phyloP scores from a whole-genome alignment of 1,140 invertebrate species.

The Palaemon carinicauda region DNA sequence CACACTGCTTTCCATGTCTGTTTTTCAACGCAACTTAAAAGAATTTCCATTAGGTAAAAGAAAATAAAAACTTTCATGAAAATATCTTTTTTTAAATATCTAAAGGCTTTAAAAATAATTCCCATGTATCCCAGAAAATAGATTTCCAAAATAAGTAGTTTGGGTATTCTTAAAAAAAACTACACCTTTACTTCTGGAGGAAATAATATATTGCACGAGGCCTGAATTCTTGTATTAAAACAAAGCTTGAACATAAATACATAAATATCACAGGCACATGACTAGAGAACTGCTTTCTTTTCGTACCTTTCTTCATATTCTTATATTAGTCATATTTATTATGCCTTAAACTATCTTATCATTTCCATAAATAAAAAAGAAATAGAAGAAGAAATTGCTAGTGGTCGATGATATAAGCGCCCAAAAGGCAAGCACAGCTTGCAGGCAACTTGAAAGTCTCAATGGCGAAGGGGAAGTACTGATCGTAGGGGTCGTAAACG shows the following conservation, averaged over 20 bases:
- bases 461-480: slow-evolving; percentile 59
- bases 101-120: too few relatives aligned
- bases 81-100: too few relatives aligned
- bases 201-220: background rate
- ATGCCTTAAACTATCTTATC: too few relatives aligned
- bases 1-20: too few relatives aligned
- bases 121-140: too few relatives aligned
- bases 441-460: slow-evolving; percentile 59
- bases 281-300: slow-evolving; percentile 46
- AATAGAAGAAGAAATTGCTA: background rate
- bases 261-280: slow-evolving; percentile 17
- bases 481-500: slow-evolving; percentile 40
- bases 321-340: too few relatives aligned
- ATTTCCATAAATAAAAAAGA: too few relatives aligned
- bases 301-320: background rate
- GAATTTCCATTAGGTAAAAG: too few relatives aligned
- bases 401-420: slow-evolving; percentile 38
- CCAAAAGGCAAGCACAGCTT: slow-evolving; percentile 58
- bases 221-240: background rate
- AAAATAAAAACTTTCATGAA: too few relatives aligned
- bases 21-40: too few relatives aligned
- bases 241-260: background rate
- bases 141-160: too few relatives aligned
- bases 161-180: too few relatives aligned
- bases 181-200: background rate